phyloP scores from a whole-genome alignment of 1,140 invertebrate genomes.

The Conopomorpha cramerella region DNA sequence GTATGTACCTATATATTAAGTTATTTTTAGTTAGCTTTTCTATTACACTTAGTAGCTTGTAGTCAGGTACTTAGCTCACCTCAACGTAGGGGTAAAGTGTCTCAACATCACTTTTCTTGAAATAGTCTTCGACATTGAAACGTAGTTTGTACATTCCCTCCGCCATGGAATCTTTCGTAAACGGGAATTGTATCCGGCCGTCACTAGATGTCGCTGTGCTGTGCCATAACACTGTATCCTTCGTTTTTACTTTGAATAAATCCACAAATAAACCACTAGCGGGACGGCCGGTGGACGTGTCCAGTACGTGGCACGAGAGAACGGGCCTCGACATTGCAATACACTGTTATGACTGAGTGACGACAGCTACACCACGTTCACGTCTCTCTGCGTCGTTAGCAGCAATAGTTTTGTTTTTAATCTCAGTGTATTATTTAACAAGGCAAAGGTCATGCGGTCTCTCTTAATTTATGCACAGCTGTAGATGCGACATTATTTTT shows the following conservation, averaged over 20 bases:
- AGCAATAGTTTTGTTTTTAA: too few species aligned
- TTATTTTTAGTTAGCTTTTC: too few species aligned
- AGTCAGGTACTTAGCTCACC: too few species aligned
- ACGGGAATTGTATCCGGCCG: constrained; percentile 69
- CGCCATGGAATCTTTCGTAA: constrained; percentile 64
- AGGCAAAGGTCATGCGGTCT: too few species aligned
- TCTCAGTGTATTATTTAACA: too few species aligned
- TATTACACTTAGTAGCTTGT: too few species aligned
- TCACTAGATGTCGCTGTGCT: constrained; percentile 68
- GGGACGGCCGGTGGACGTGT: constrained; percentile 68
- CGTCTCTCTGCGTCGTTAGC: too few species aligned
- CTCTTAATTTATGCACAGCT: too few species aligned
- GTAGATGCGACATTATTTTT: too few species aligned
- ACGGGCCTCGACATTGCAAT: constrained; percentile 32
- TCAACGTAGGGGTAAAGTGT: constrained; percentile 79
- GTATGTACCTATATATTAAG: too few species aligned
- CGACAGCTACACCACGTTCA: too few species aligned
- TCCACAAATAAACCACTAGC: constrained; percentile 65
- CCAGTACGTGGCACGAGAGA: constrained; percentile 69
- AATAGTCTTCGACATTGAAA: constrained; percentile 77
- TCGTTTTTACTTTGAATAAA: constrained; percentile 68
- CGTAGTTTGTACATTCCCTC: constrained; percentile 74
- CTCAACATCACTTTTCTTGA: constrained; percentile 62
- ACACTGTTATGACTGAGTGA: too few species aligned
- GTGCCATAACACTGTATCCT: constrained; percentile 66